Conservation (phyloP, 2,888 invertebrate genomes). For the Geotrupes spiniger region DNA sequence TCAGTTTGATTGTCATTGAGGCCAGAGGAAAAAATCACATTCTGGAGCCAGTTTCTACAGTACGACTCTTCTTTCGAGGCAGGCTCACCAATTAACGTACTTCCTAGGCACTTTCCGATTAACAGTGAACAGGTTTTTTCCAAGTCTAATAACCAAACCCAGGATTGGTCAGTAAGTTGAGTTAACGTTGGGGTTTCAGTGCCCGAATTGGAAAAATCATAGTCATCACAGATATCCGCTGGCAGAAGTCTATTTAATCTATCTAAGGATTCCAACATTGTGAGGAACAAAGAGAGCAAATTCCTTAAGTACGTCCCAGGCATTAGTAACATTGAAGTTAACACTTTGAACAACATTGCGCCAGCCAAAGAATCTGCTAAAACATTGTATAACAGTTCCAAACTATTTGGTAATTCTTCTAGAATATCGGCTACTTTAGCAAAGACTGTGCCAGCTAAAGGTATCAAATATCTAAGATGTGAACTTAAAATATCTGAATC, state of each 20-base stretch:
- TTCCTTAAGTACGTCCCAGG: constrained; percentile 48
- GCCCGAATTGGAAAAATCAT: constrained; percentile 39
- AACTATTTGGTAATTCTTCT: constrained; percentile 41
- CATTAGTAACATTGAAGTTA: constrained; percentile 57
- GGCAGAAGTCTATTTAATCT: constrained; percentile 48
- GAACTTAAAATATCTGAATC: constrained; percentile 34
- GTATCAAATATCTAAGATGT: constrained; percentile 43
- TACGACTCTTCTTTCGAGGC: constrained; percentile 49
- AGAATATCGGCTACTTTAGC: constrained; percentile 43
- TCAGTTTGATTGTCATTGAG: constrained; percentile 34
- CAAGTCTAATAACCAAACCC: constrained; percentile 60
- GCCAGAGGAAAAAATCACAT: constrained; percentile 46
- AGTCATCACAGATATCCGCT: constrained; percentile 42
- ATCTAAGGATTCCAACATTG: constrained; percentile 48
- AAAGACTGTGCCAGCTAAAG: constrained; percentile 41
- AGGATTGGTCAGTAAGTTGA: constrained; percentile 49
- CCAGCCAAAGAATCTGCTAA: constrained; percentile 58
- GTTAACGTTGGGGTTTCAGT: constrained; percentile 53
- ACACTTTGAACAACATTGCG: constrained; percentile 56
- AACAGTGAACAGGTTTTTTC: constrained; percentile 60
- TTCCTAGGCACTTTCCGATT: constrained; percentile 59
- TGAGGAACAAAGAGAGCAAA: constrained; percentile 45
- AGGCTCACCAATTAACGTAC: constrained; percentile 54
- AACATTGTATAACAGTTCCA: constrained; percentile 51
- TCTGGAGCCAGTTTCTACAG: constrained; percentile 51